A percentile compares a stretch with the other conserved stretches of the same genome.
These are phyloP conservation scores for Formicarius rufipectus DNA, from an alignment of 2,113 vertebrate species.

Conservation along the genomic window DNA sequence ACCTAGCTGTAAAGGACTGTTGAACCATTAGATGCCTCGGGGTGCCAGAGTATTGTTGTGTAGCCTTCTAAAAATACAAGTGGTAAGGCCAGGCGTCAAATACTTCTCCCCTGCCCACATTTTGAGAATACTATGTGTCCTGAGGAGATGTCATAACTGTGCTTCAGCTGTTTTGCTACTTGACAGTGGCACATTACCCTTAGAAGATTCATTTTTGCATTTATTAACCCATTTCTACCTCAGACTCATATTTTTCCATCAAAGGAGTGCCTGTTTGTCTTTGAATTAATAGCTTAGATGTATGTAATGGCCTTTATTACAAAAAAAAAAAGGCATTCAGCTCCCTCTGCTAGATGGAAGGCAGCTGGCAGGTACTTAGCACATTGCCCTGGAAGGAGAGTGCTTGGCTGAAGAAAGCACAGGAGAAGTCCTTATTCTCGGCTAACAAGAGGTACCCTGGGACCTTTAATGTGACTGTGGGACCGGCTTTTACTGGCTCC, in stretches of 20 bases:
- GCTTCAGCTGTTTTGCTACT: constrained; percentile 24
- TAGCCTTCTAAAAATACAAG: constrained; percentile 63
- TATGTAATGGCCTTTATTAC: neutral
- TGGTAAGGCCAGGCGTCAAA: constrained; percentile 53
- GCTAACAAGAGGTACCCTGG: neutral
- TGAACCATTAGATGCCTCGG: constrained; percentile 60
- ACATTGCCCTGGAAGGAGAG: neutral
- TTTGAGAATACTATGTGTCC: constrained; percentile 21
- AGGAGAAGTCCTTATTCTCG: neutral
- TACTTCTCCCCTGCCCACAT: neutral
- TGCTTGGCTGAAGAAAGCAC: neutral
- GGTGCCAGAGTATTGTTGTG: constrained; percentile 45
- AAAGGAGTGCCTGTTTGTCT: constrained; percentile 3
- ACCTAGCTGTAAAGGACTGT: constrained; percentile 33
- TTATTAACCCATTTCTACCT: constrained; percentile 38
- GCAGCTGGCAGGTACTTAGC: constrained; percentile 35
- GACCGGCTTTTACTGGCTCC: neutral
- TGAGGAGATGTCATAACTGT: constrained; percentile 34
- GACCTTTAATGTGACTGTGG: neutral
- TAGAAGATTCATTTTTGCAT: constrained; percentile 35
- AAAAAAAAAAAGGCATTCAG: neutral
- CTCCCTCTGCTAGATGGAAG: constrained; percentile 8
- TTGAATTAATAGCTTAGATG: constrained; percentile 40
- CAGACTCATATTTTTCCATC: neutral
- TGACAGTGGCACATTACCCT: constrained; percentile 23